Evolutionary conservation across 2,113 vertebrate genomes (phyloP).

Genomic region (cat (Felis catus)): F.catus_Fca126_mat1.0 CM031414.1:10710001-10710500

Average conservation of each 20-base stretch:
- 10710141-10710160: neutral
- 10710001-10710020: too few relatives aligned
- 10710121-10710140: neutral
- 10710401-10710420: fast-evolving
- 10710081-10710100: fast-evolving
- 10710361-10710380: neutral
- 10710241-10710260: fast-evolving
- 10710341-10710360: fast-evolving
- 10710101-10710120: neutral
- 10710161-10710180: neutral
- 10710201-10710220: fast-evolving
- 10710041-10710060: neutral
- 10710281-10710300: fast-evolving
- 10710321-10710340: neutral
- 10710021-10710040: neutral
- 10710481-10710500: neutral
- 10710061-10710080: fast-evolving
- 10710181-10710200: neutral
- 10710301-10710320: too few relatives aligned
- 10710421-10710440: fast-evolving
- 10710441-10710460: neutral
- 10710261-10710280: too few relatives aligned
- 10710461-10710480: neutral
- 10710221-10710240: neutral
- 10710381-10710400: neutral